phyloP scores from a whole-genome alignment of 2,113 vertebrate species.

The Pogonocichla stellata region DNA sequence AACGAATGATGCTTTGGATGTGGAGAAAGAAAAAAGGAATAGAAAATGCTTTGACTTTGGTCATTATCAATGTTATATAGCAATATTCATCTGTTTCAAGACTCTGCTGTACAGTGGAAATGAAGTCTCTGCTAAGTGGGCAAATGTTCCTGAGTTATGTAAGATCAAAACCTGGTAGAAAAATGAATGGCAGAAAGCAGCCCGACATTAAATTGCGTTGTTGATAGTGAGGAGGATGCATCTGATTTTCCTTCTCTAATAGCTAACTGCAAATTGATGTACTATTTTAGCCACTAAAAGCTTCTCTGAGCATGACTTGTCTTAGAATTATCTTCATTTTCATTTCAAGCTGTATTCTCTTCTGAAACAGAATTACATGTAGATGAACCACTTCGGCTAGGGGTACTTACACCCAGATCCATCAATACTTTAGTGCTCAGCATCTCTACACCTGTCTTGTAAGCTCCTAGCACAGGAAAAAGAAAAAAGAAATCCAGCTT shows the following conservation, averaged over 20 bases:
- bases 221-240: background rate
- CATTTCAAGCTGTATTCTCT: background rate
- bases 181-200: background rate
- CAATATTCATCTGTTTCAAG: background rate
- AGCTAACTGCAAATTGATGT: background rate
- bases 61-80: background rate
- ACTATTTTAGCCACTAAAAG: background rate
- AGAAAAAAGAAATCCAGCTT: background rate
- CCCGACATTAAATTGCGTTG: background rate
- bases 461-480: background rate
- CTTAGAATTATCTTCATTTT: background rate
- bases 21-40: background rate
- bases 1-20: background rate
- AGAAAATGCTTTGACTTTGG: background rate
- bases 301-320: background rate
- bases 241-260: background rate
- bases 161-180: conserved; percentile 21
- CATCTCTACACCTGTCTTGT: background rate
- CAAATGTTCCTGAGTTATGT: background rate
- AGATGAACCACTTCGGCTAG: background rate
- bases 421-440: background rate
- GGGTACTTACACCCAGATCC: background rate
- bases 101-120: background rate
- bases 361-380: background rate
- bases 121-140: background rate